Evolutionary conservation across 2,113 vertebrate genomes (phyloP).

Genomic region (Gymnogyps californianus): DNA sequence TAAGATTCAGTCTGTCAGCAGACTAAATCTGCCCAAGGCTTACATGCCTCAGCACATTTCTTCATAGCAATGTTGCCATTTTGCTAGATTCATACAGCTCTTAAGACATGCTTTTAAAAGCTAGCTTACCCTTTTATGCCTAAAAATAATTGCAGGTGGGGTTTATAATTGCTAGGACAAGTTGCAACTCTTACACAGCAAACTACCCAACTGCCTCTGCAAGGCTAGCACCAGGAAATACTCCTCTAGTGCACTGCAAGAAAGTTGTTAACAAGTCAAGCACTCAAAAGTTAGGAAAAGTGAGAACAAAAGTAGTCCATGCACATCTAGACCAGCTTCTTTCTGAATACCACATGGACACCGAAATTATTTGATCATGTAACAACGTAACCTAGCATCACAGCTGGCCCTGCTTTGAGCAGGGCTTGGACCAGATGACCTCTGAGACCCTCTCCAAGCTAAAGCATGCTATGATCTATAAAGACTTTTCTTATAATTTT

Average conservation of each 20-base stretch:
- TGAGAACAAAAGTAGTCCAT: not conserved
- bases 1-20: slow-evolving; percentile 45
- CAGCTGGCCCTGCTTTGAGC: not conserved
- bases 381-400: not conserved
- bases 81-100: not conserved
- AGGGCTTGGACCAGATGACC: not conserved
- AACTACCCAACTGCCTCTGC: not conserved
- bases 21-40: not conserved
- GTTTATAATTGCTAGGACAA: slow-evolving; percentile 40
- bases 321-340: not conserved
- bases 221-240: not conserved
- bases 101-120: slow-evolving; percentile 26
- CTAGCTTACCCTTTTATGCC: slow-evolving; percentile 20
- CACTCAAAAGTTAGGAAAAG: not conserved
- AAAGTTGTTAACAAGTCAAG: not conserved
- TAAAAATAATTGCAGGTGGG: slow-evolving; percentile 59
- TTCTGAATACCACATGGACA: not conserved
- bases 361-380: not conserved
- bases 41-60: slow-evolving; percentile 51
- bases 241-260: not conserved
- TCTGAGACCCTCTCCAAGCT: not conserved
- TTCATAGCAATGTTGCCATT: slow-evolving; percentile 35
- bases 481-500: not conserved
- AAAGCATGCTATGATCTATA: not conserved
- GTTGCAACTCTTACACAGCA: slow-evolving; percentile 13